phyloP scores from a whole-genome alignment of 2,888 invertebrate species.

The Caenorhabditis macrosperma region DNA sequence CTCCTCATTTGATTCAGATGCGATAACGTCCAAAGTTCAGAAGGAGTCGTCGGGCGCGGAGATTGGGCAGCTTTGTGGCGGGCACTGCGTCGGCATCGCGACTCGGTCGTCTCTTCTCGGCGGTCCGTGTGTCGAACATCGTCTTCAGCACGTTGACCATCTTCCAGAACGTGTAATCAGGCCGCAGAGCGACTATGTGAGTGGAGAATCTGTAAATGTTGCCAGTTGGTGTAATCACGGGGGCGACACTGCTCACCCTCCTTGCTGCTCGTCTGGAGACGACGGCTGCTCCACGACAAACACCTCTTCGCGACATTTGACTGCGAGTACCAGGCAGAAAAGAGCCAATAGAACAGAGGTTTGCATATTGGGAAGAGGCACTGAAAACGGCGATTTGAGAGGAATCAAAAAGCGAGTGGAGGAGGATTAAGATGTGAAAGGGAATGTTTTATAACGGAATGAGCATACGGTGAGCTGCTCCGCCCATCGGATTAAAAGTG shows the following conservation, averaged over 20 bases:
- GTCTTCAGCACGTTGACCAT: constrained; percentile 62
- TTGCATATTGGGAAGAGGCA: constrained; percentile 10
- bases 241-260: constrained; percentile 22
- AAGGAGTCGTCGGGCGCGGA: constrained; percentile 51
- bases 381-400: not conserved
- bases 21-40: constrained; percentile 58
- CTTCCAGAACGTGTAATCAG: constrained; percentile 64
- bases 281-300: constrained; percentile 35
- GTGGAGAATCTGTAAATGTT: constrained; percentile 51
- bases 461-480: not conserved
- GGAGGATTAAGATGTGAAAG: not conserved
- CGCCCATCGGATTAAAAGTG: constrained; percentile 3
- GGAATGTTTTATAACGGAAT: not conserved
- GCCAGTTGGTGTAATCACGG: not conserved
- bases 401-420: not conserved
- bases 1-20: constrained; percentile 13
- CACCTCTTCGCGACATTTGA: constrained; percentile 35
- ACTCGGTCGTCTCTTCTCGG: constrained; percentile 44
- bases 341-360: not conserved
- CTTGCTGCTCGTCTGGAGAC: constrained; percentile 37
- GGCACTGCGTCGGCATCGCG: constrained; percentile 25
- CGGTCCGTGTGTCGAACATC: constrained; percentile 58
- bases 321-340: not conserved
- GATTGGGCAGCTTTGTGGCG: constrained; percentile 20
- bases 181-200: constrained; percentile 61